Conservation (phyloP, 2,113 vertebrate genomes). For the Rhizomys pruinosus region DNA sequence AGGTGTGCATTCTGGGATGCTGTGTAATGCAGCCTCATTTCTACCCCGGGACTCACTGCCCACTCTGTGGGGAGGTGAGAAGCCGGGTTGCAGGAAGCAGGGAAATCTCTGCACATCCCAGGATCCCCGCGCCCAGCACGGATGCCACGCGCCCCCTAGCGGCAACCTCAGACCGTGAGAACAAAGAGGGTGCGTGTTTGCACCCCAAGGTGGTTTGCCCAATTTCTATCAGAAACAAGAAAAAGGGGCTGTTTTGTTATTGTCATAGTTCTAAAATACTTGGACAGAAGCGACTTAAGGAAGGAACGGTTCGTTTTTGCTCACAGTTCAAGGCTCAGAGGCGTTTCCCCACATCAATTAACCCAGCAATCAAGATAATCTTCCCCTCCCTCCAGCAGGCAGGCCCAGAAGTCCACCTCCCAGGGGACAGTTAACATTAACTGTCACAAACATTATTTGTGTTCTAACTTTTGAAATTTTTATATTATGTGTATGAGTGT, state of each 20-base stretch:
- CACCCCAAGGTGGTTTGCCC: rapidly evolving
- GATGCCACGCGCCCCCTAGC: constrained; percentile 65
- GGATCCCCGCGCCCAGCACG: no score
- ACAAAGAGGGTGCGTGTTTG: rapidly evolving
- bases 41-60: not conserved
- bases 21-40: not conserved
- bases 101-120: not conserved
- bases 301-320: not conserved
- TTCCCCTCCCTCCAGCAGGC: not conserved
- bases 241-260: not conserved
- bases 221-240: not conserved
- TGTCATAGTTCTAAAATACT: not conserved
- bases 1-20: not conserved
- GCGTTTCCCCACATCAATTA: not conserved
- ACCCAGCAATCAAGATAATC: not conserved
- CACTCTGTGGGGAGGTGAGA: not conserved
- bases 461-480: not conserved
- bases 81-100: not conserved
- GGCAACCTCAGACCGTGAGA: rapidly evolving
- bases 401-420: not conserved
- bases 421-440: not conserved
- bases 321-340: not conserved
- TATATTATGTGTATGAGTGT: no score
- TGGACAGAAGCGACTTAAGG: not conserved
- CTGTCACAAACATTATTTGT: not conserved